Conservation (phyloP, 2,797 vertebrate genomes). For the Hapalemur alaotrensis region DNA sequence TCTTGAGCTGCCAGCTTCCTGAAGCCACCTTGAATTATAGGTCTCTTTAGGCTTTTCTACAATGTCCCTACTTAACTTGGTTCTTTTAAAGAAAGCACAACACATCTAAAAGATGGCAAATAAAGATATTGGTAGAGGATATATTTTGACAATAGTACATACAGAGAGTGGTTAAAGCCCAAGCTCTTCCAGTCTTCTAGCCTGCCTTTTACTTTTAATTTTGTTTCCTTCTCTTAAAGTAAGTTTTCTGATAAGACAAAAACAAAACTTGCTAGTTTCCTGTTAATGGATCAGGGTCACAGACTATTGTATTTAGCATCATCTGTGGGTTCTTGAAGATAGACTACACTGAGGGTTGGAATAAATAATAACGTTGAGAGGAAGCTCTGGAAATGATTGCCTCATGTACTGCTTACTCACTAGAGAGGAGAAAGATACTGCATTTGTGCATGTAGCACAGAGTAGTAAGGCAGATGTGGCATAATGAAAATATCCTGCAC, state of each 20-base stretch:
- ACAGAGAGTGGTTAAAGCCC: neutral
- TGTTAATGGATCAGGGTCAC: neutral
- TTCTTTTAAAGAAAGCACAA: slow-evolving; percentile 45
- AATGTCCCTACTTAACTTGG: neutral
- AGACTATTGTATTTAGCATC: neutral
- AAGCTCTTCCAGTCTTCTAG: slow-evolving; percentile 30
- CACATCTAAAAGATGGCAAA: slow-evolving; percentile 16
- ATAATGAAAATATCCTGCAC: neutral
- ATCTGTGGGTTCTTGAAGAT: slow-evolving; percentile 24
- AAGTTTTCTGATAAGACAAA: slow-evolving; percentile 58
- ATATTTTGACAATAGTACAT: neutral
- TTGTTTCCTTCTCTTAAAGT: slow-evolving; percentile 34
- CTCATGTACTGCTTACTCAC: neutral
- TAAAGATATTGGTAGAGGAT: slow-evolving; percentile 19
- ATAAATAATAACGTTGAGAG: neutral
- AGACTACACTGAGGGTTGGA: neutral
- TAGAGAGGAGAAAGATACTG: neutral
- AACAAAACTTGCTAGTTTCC: neutral
- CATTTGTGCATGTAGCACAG: neutral
- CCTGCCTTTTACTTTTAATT: slow-evolving; percentile 28
- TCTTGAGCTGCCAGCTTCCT: slow-evolving; percentile 49
- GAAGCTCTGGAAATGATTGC: neutral
- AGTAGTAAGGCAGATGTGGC: neutral
- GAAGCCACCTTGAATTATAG: slow-evolving; percentile 45
- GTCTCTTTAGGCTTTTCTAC: slow-evolving; percentile 46